These are phyloP conservation scores for Cydia fagiglandana DNA, from an alignment of 1,140 invertebrate species.

Conservation along the genomic window DNA sequence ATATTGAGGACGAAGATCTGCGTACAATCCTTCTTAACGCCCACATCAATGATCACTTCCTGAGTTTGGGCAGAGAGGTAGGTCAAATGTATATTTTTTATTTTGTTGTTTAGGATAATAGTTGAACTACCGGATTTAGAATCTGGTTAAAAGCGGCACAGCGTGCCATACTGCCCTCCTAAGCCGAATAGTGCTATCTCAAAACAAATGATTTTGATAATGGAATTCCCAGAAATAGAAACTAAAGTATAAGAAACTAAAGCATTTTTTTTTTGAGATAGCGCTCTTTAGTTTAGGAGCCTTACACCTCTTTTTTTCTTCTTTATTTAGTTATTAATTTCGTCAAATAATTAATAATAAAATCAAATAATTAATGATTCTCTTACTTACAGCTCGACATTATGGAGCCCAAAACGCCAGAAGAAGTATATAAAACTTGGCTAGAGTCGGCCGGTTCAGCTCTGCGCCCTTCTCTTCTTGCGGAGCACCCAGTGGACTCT, in stretches of 20 bases:
- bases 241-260: too few relatives aligned
- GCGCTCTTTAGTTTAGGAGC: too few relatives aligned
- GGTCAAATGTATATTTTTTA: conserved; percentile 32
- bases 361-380: conserved; percentile 35
- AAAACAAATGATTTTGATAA: too few relatives aligned
- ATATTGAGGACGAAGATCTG: conserved; percentile 91
- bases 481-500: conserved; percentile 89
- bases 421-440: conserved; percentile 99
- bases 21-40: conserved; percentile 98
- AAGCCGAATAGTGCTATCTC: too few relatives aligned
- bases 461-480: conserved; percentile 87
- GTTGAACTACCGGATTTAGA: too few relatives aligned
- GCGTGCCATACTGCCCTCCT: too few relatives aligned
- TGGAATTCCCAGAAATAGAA: too few relatives aligned
- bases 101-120: too few relatives aligned
- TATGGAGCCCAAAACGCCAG: conserved; percentile 99
- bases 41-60: conserved; percentile 97
- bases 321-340: not conserved
- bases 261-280: too few relatives aligned
- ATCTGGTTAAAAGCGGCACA: too few relatives aligned
- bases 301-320: too few relatives aligned
- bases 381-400: conserved; percentile 90
- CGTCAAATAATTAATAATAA: conserved; percentile 8
- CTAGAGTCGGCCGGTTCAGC: conserved; percentile 94
- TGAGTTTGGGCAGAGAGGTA: conserved; percentile 96